These are phyloP conservation scores for Phyllostomus hastatus DNA, from an alignment of 2,113 vertebrate genomes.

Conservation along the genomic window DNA sequence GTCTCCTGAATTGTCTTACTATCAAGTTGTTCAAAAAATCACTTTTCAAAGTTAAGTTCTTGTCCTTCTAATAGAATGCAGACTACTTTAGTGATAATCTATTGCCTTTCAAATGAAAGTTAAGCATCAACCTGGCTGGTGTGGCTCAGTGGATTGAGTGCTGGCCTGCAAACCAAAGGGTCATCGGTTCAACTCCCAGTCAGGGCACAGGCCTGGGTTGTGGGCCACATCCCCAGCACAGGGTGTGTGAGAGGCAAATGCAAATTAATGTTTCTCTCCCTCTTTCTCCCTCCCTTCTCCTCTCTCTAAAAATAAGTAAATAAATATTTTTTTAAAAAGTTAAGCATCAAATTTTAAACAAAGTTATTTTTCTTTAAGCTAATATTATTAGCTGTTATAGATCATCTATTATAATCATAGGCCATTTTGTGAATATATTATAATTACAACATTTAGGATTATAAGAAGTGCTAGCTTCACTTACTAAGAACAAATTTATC, in stretches of 20 bases:
- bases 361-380: not conserved
- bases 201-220: too few relatives aligned
- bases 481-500: slow-evolving; percentile 34
- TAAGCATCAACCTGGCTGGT: not conserved
- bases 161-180: too few relatives aligned
- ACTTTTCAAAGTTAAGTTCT: not conserved
- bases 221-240: too few relatives aligned
- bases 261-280: too few relatives aligned
- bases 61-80: not conserved
- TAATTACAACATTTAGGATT: not conserved
- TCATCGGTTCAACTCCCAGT: too few relatives aligned
- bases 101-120: not conserved
- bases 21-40: not conserved
- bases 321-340: not conserved
- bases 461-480: not conserved
- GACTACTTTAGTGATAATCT: not conserved
- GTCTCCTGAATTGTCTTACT: not conserved
- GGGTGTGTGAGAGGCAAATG: too few relatives aligned
- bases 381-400: not conserved
- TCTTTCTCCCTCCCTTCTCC: too few relatives aligned
- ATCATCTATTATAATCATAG: not conserved
- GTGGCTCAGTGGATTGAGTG: too few relatives aligned
- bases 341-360: slow-evolving; percentile 9
- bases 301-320: too few relatives aligned
- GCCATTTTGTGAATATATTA: not conserved